These are phyloP conservation scores for Eupithecia subumbrata DNA, from an alignment of 2,888 invertebrate genomes.

Conservation along the genomic window DNA sequence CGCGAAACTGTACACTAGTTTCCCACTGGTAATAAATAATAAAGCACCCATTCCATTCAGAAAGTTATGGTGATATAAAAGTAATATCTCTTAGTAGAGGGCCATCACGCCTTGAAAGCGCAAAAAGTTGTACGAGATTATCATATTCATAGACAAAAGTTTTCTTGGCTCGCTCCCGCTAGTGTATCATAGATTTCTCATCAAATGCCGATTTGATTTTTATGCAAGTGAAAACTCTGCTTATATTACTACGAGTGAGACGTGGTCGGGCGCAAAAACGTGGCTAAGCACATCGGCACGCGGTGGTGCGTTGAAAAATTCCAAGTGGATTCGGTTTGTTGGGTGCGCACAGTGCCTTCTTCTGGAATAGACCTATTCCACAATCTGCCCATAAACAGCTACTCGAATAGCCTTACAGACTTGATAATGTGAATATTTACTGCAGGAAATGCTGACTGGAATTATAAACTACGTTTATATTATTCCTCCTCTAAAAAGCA, in stretches of 20 bases:
- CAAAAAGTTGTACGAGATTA: slow-evolving; percentile 48
- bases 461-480: slow-evolving; percentile 12
- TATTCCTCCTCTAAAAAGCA: no score
- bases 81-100: slow-evolving; percentile 25
- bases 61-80: slow-evolving; percentile 33
- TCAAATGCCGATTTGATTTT: slow-evolving; percentile 45
- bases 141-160: slow-evolving; percentile 54
- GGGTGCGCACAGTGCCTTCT: slow-evolving; percentile 24
- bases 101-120: slow-evolving; percentile 35
- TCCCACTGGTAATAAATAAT: slow-evolving; percentile 30
- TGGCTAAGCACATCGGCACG: slow-evolving; percentile 58
- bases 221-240: slow-evolving; percentile 53
- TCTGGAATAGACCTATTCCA: neutral
- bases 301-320: slow-evolving; percentile 64
- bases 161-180: slow-evolving; percentile 41
- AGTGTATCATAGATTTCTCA: slow-evolving; percentile 23
- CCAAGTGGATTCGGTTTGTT: slow-evolving; percentile 49
- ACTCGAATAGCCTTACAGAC: neutral
- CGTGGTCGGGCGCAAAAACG: slow-evolving; percentile 38
- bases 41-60: slow-evolving; percentile 27
- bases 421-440: slow-evolving; percentile 3
- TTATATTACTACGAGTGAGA: slow-evolving; percentile 33
- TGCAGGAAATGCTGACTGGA: slow-evolving; percentile 13
- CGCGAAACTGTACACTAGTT: slow-evolving; percentile 18
- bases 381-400: neutral